phyloP scores from a whole-genome alignment of 2,797 vertebrate species.

The Atherinosoma microstoma region DNA sequence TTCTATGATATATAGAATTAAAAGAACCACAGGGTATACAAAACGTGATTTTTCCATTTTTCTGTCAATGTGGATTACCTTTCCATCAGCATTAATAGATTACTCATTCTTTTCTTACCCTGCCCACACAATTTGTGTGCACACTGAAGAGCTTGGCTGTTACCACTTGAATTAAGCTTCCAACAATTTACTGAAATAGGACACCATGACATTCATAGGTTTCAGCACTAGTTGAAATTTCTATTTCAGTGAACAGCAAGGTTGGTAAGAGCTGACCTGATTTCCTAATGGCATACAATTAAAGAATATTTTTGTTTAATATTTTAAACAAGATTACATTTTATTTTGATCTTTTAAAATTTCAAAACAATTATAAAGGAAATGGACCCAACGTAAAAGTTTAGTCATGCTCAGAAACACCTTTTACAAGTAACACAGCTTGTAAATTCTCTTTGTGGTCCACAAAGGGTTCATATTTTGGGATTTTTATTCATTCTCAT shows the following conservation, averaged over 20 bases:
- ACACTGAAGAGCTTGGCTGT: constrained; percentile 5
- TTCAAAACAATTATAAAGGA: neutral
- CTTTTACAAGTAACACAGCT: neutral
- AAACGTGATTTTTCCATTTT: neutral
- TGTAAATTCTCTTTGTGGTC: neutral
- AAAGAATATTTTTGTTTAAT: neutral
- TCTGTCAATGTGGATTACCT: neutral
- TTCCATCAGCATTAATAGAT: constrained; percentile 3
- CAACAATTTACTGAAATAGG: too few species aligned
- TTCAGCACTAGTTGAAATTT: too few species aligned
- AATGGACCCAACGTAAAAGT: neutral
- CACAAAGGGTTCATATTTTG: neutral
- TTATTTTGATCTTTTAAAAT: neutral
- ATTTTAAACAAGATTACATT: neutral
- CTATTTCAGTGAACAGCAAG: neutral
- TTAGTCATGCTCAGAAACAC: neutral
- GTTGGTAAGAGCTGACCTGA: neutral
- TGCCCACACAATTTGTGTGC: constrained; percentile 5
- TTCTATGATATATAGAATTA: constrained; percentile 1
- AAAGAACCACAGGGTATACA: neutral
- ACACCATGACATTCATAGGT: too few species aligned
- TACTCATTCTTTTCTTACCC: neutral
- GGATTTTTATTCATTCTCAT: neutral
- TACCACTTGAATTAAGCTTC: constrained; percentile 34
- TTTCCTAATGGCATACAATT: neutral